These are phyloP conservation scores for Agrenia bidenticulata DNA, from an alignment of 2,888 invertebrate species.

Conservation along the genomic window DNA sequence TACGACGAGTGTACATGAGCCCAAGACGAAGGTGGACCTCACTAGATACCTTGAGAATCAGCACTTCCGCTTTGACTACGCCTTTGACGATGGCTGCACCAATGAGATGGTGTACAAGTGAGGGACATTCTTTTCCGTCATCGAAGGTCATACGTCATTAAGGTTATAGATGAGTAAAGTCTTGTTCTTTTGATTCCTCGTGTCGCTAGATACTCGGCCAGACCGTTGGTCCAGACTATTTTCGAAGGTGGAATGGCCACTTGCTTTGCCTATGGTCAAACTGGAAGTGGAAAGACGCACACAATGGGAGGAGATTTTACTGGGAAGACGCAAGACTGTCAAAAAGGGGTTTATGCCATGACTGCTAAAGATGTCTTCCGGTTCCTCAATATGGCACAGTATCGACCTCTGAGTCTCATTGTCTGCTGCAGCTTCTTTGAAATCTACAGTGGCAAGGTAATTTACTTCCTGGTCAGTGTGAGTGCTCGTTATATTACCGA, in stretches of 20 bases:
- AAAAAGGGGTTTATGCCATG: slow-evolving; percentile 97
- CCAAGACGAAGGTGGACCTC: slow-evolving; percentile 93
- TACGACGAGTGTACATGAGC: slow-evolving; percentile 87
- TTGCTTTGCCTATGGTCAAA: slow-evolving; percentile 99
- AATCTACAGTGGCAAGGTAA: slow-evolving; percentile 95
- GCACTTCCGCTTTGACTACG: slow-evolving; percentile 96
- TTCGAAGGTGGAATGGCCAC: slow-evolving; percentile 99
- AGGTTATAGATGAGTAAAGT: no score
- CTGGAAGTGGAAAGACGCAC: slow-evolving; percentile 93
- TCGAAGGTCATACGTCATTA: no score
- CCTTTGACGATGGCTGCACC: slow-evolving; percentile 92
- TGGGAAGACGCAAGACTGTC: slow-evolving; percentile 92
- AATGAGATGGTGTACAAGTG: slow-evolving; percentile 97
- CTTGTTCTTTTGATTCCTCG: no score
- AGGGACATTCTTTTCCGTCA: no score
- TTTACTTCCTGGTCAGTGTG: no score
- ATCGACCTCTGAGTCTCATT: slow-evolving; percentile 78
- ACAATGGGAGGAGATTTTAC: slow-evolving; percentile 97
- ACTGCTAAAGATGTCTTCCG: slow-evolving; percentile 92
- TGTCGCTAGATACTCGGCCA: slow-evolving; percentile 93
- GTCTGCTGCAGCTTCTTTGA: slow-evolving; percentile 98
- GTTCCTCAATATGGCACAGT: slow-evolving; percentile 76
- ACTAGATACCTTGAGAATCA: slow-evolving; percentile 99
- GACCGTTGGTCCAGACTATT: slow-evolving; percentile 93
- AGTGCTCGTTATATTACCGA: no score